Percentiles rank a stretch among this genome's conserved stretches.
These are phyloP conservation scores for Pholis gunnellus DNA, from an alignment of 2,113 vertebrate species.

Conservation along the genomic window DNA sequence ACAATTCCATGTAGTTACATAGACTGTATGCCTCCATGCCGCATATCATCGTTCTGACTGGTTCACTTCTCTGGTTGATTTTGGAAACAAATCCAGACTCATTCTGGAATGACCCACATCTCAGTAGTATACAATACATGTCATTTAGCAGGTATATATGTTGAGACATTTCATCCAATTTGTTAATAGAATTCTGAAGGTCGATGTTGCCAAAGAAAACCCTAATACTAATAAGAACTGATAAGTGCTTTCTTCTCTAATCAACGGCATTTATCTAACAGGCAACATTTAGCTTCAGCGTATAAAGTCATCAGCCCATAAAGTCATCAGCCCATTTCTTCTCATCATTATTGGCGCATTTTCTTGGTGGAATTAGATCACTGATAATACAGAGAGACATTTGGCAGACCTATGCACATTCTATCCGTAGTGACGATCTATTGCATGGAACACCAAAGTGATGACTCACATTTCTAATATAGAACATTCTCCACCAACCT, in stretches of 20 bases:
- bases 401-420: constrained; percentile 23
- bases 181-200: constrained; percentile 20
- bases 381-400: constrained; percentile 37
- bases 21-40: constrained; percentile 79
- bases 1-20: constrained; percentile 77
- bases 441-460: constrained; percentile 2
- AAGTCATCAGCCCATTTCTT: constrained; percentile 44
- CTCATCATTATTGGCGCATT: constrained; percentile 59
- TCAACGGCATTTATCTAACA: background rate
- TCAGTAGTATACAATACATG: constrained; percentile 63
- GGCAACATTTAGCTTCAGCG: constrained; percentile 35
- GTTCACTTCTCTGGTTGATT: constrained; percentile 74
- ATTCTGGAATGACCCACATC: constrained; percentile 78
- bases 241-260: background rate
- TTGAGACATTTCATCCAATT: background rate
- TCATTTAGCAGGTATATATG: constrained; percentile 62
- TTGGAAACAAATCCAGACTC: constrained; percentile 70
- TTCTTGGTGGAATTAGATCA: constrained; percentile 41
- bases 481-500: background rate
- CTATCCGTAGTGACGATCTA: background rate
- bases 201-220: constrained; percentile 3
- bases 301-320: constrained; percentile 32
- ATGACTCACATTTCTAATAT: constrained; percentile 27
- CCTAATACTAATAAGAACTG: background rate
- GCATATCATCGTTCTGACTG: constrained; percentile 80